Percentiles rank a stretch among this genome's conserved stretches.
These are phyloP conservation scores for Cochlearius cochlearius DNA, from an alignment of 2,113 vertebrate species.

Conservation along the genomic window DNA sequence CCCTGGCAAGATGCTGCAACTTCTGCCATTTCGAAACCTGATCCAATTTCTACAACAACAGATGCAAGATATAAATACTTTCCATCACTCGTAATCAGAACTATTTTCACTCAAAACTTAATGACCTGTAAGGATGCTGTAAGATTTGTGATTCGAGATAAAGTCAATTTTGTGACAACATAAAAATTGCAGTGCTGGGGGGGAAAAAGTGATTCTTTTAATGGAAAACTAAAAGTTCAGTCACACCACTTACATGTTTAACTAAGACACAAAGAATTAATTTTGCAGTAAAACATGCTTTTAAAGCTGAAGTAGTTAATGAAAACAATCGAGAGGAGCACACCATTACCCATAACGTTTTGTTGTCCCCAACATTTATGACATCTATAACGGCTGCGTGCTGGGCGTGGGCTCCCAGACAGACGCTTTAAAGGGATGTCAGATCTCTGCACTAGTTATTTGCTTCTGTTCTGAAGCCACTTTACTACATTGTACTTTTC, in stretches of 20 bases:
- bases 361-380: neutral
- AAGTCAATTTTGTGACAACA: neutral
- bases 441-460: neutral
- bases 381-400: rapidly evolving
- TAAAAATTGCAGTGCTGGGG: neutral
- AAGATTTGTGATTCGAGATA: neutral
- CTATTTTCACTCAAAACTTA: neutral
- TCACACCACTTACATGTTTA: neutral
- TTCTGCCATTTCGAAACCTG: neutral
- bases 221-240: neutral
- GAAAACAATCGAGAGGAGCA: neutral
- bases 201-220: neutral
- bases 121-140: neutral
- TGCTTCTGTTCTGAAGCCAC: neutral
- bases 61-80: neutral
- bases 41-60: neutral
- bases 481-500: neutral
- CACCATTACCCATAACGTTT: rapidly evolving
- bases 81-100: neutral
- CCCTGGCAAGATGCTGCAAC: neutral
- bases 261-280: neutral
- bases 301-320: neutral
- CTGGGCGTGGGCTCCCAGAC: neutral
- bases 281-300: neutral
- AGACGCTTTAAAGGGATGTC: neutral